These are phyloP conservation scores for Sinonovacula constricta DNA, from an alignment of 1,140 invertebrate species.

Conservation along the genomic window DNA sequence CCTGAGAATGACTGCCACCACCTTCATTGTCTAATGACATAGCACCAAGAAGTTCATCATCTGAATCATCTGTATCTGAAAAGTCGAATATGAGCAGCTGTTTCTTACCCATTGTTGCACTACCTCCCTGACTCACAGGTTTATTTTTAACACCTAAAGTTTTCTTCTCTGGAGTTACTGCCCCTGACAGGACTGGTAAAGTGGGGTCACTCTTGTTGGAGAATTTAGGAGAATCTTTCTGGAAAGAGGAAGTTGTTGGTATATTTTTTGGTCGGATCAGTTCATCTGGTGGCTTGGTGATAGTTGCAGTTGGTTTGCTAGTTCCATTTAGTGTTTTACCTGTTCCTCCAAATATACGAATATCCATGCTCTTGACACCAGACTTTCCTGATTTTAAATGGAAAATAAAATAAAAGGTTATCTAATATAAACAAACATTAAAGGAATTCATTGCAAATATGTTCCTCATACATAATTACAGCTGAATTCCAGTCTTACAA, in stretches of 20 bases:
- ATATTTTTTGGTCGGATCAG: background rate
- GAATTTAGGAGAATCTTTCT: background rate
- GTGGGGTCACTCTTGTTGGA: background rate
- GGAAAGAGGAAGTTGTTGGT: background rate
- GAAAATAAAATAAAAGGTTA: too few species aligned
- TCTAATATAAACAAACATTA: too few species aligned
- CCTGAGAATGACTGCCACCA: background rate
- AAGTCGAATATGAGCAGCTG: conserved; percentile 4
- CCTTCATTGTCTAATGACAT: conserved; percentile 8
- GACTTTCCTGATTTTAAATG: conserved; percentile 43
- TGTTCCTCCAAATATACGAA: conserved; percentile 49
- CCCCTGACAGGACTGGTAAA: background rate
- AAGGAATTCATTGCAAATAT: too few species aligned
- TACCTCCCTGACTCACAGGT: conserved; percentile 42
- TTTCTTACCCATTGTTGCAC: conserved; percentile 6
- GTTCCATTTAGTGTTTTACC: conserved; percentile 40
- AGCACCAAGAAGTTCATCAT: conserved; percentile 16
- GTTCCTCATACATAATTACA: too few species aligned
- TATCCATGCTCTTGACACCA: conserved; percentile 42
- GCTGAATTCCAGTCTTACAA: too few species aligned
- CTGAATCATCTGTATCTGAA: conserved; percentile 32
- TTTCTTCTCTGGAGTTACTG: conserved; percentile 19
- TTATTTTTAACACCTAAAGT: conserved; percentile 31
- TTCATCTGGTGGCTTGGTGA: background rate
- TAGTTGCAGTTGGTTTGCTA: background rate